These are phyloP conservation scores for Temnothorax unifasciatus DNA, from an alignment of 2,888 invertebrate species.

Conservation along the genomic window DNA sequence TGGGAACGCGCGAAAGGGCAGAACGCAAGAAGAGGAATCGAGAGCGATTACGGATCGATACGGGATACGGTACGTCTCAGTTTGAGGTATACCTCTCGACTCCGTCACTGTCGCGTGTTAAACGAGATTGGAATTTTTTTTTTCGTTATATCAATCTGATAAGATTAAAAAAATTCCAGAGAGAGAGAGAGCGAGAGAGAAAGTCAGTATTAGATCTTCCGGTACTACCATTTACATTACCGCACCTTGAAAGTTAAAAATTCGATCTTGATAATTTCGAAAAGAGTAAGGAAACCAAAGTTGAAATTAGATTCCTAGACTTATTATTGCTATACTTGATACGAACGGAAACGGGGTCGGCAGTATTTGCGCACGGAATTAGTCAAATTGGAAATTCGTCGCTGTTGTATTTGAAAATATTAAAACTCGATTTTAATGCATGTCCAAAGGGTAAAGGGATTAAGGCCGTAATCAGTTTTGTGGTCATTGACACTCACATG, in stretches of 20 bases:
- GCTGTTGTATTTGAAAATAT: neutral
- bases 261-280: slow-evolving; percentile 24
- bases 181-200: neutral
- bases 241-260: neutral
- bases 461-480: slow-evolving; percentile 40
- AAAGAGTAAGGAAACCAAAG: neutral
- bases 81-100: slow-evolving; percentile 11
- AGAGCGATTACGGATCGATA: slow-evolving; percentile 44
- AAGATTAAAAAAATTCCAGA: neutral
- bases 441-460: neutral
- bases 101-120: slow-evolving; percentile 26
- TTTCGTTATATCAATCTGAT: slow-evolving; percentile 4
- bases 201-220: slow-evolving; percentile 14
- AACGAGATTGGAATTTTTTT: slow-evolving; percentile 16
- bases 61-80: slow-evolving; percentile 39
- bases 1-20: slow-evolving; percentile 30
- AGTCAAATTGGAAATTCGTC: neutral
- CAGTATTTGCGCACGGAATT: slow-evolving; percentile 1
- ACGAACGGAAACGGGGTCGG: neutral
- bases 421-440: neutral
- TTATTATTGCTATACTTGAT: neutral
- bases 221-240: slow-evolving; percentile 8
- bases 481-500: slow-evolving; percentile 34
- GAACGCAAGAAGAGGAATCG: slow-evolving; percentile 32
- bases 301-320: slow-evolving; percentile 23